Conservation (phyloP, 2,113 vertebrate species). For the Ptychochromis oligacanthus region DNA sequence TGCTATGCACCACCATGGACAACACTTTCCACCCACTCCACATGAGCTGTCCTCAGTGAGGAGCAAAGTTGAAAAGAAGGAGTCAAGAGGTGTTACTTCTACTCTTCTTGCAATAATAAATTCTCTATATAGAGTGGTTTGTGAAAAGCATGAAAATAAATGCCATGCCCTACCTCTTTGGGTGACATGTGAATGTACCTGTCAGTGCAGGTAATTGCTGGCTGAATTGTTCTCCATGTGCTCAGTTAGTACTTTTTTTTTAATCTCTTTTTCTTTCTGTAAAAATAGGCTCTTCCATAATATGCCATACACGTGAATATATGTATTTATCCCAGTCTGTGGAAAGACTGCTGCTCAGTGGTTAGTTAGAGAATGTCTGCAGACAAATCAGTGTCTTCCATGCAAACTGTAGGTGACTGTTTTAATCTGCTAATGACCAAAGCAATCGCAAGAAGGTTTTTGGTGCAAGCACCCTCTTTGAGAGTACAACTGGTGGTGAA, state of each 20-base stretch:
- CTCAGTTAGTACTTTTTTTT: not conserved
- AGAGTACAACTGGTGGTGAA: not conserved
- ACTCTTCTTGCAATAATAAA: not conserved
- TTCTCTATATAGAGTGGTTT: not conserved
- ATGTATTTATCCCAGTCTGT: not conserved
- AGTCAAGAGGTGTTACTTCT: not conserved
- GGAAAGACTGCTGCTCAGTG: too few species aligned
- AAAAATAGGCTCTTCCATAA: not conserved
- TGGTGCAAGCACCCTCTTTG: not conserved
- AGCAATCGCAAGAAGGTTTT: too few species aligned
- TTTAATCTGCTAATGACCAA: not conserved
- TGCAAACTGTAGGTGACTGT: not conserved
- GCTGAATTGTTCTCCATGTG: not conserved
- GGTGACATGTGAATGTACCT: not conserved
- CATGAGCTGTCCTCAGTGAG: slow-evolving; percentile 7
- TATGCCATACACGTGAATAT: not conserved
- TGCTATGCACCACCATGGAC: not conserved
- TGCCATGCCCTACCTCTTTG: not conserved
- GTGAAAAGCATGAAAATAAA: not conserved
- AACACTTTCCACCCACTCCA: slow-evolving; percentile 19
- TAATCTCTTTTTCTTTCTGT: not conserved
- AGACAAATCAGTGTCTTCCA: not conserved
- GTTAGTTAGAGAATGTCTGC: too few species aligned
- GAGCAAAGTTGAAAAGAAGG: not conserved
- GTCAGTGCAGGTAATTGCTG: not conserved